Evolutionary conservation across 2,888 invertebrate genomes (phyloP).

Genomic region (Crepidodera aurea): DNA sequence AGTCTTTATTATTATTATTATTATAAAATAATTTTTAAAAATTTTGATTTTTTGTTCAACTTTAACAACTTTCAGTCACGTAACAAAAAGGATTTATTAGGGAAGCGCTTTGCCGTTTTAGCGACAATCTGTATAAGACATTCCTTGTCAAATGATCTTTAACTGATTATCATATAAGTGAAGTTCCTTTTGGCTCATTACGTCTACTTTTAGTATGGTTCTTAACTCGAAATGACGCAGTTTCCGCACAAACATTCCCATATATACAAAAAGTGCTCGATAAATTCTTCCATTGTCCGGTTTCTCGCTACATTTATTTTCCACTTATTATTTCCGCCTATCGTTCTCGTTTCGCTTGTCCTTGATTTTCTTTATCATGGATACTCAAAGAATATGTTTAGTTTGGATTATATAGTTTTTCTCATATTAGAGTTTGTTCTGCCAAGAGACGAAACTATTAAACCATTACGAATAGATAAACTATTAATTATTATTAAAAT

Average conservation of each 20-base stretch:
- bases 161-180: slow-evolving; percentile 24
- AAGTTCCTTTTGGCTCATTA: slow-evolving; percentile 18
- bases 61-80: no score
- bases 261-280: slow-evolving; percentile 24
- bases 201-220: slow-evolving; percentile 22
- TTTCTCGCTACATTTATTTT: slow-evolving; percentile 37
- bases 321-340: slow-evolving; percentile 31
- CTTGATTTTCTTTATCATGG: neutral
- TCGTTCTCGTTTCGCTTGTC: slow-evolving; percentile 11
- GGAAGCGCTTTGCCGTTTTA: no score
- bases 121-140: neutral
- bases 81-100: no score
- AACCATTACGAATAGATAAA: no score
- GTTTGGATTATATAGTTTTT: no score
- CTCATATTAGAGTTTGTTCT: no score
- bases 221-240: slow-evolving; percentile 31
- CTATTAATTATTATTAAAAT: no score
- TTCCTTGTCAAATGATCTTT: neutral
- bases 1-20: no score
- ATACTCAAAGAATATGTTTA: neutral
- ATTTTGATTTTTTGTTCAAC: no score
- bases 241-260: slow-evolving; percentile 32
- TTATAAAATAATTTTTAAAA: no score
- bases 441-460: no score
- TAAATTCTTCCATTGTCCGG: slow-evolving; percentile 35